These are phyloP conservation scores for Solen grandis DNA, from an alignment of 1,140 invertebrate species.

Conservation along the genomic window DNA sequence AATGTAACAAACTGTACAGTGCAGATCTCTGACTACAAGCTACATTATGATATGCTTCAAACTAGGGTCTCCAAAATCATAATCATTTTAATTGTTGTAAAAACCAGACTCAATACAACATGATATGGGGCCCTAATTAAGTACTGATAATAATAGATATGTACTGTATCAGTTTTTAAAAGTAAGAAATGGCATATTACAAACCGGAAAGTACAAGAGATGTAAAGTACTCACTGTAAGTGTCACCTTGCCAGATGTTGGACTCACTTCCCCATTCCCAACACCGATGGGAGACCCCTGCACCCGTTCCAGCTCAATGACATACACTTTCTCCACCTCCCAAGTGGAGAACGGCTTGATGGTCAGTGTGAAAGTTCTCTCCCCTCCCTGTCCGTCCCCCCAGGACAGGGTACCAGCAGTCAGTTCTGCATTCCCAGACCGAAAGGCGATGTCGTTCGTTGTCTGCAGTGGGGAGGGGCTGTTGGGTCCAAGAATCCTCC, in stretches of 20 bases:
- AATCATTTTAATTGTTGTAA: no score
- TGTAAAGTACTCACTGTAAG: conserved; percentile 76
- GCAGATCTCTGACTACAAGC: no score
- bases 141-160: background rate
- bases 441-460: conserved; percentile 71
- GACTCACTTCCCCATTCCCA: conserved; percentile 73
- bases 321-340: conserved; percentile 77
- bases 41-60: no score
- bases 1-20: no score
- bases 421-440: conserved; percentile 58
- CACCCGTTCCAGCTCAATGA: conserved; percentile 71
- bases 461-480: conserved; percentile 68
- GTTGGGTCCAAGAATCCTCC: conserved; percentile 78
- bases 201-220: no score
- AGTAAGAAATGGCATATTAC: no score
- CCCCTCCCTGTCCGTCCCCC: conserved; percentile 68
- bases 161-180: no score
- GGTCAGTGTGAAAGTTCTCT: conserved; percentile 68
- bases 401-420: conserved; percentile 70
- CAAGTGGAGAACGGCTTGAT: conserved; percentile 74
- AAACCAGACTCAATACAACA: no score
- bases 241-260: conserved; percentile 61
- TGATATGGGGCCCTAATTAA: no score
- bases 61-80: no score
- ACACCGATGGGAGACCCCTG: conserved; percentile 55